A percentile compares a stretch with the other conserved stretches of the same genome.
Evolutionary conservation across 2,888 invertebrate species (phyloP).

Genomic region (Lasioglossum marginatum): DNA sequence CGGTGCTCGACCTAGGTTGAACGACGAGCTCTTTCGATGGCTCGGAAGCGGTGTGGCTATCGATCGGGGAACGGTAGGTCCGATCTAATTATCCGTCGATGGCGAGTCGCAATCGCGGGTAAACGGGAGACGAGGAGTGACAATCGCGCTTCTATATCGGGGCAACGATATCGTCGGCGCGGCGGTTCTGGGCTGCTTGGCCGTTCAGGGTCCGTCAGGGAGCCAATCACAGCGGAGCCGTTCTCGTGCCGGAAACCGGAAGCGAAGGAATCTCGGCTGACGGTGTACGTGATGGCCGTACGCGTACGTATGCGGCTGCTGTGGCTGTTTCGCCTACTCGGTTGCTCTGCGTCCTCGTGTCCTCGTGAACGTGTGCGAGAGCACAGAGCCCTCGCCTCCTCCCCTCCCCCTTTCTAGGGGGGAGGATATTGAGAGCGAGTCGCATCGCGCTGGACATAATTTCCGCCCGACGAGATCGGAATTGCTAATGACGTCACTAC

Average conservation of each 20-base stretch:
- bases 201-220: constrained; percentile 54
- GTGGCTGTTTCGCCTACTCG: constrained; percentile 48
- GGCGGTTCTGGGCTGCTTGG: constrained; percentile 62
- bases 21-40: constrained; percentile 8
- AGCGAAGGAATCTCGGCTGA: constrained; percentile 81
- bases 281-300: constrained; percentile 61
- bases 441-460: constrained; percentile 84
- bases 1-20: not conserved
- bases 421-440: constrained; percentile 84
- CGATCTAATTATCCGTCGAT: constrained; percentile 69
- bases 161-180: constrained; percentile 62
- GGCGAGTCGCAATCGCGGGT: constrained; percentile 51
- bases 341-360: constrained; percentile 34
- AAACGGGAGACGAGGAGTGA: constrained; percentile 56
- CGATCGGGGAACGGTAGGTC: constrained; percentile 20
- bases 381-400: constrained; percentile 27
- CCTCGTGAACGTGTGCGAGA: constrained; percentile 65
- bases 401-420: constrained; percentile 8
- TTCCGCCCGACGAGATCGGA: constrained; percentile 85
- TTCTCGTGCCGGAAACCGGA: constrained; percentile 82
- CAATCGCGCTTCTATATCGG: constrained; percentile 72
- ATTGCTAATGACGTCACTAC: constrained; percentile 84
- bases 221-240: constrained; percentile 79
- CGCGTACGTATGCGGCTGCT: constrained; percentile 42
- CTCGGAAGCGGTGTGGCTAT: not conserved